Percentiles rank a stretch among this genome's conserved stretches.
These are phyloP conservation scores for Rhinoptilus africanus DNA, from an alignment of 2,113 vertebrate genomes.

Conservation along the genomic window DNA sequence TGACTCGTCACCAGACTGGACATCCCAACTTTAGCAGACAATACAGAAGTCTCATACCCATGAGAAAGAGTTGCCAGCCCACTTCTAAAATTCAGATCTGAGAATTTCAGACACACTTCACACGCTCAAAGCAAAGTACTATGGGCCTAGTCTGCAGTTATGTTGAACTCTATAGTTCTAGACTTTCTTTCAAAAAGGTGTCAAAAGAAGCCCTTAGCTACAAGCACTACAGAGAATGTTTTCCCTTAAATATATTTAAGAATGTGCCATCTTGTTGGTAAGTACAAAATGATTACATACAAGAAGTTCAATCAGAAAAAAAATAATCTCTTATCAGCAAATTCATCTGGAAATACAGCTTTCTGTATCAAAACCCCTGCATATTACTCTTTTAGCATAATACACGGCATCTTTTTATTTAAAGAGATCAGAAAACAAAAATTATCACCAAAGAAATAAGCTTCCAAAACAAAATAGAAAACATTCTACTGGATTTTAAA, in stretches of 20 bases:
- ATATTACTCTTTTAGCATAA: not conserved
- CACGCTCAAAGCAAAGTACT: not conserved
- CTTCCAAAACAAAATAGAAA: not conserved
- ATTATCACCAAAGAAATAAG: not conserved
- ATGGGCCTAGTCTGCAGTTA: not conserved
- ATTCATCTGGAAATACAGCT: not conserved
- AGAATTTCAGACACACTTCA: not conserved
- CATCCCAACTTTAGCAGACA: not conserved
- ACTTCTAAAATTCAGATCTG: not conserved
- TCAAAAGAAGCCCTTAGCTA: not conserved
- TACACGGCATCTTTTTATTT: not conserved
- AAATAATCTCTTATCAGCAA: not conserved
- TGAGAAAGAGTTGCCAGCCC: not conserved
- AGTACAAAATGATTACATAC: not conserved
- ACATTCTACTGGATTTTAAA: not conserved
- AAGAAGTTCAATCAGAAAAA: not conserved
- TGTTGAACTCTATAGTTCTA: not conserved
- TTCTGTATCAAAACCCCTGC: not conserved
- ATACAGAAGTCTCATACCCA: not conserved
- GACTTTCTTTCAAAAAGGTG: not conserved
- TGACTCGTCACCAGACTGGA: not conserved
- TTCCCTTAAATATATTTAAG: not conserved
- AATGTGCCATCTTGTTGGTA: not conserved
- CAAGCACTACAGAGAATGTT: not conserved
- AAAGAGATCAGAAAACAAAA: not conserved